Evolutionary conservation across 1,140 invertebrate species (phyloP).

Genomic region (Diorhabda elongata): DNA sequence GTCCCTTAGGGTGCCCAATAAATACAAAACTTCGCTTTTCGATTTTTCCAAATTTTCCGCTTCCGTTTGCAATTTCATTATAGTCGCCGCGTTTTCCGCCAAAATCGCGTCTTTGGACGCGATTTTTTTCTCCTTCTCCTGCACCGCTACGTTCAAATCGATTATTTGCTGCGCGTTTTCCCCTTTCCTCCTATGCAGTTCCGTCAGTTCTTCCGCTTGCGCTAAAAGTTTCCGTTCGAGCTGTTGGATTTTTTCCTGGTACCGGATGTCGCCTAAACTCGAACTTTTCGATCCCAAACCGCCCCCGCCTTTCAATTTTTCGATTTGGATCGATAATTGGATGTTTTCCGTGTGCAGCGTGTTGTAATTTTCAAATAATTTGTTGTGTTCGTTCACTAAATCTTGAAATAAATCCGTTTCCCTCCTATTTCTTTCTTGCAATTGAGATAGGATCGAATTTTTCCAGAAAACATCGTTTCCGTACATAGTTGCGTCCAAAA

Average conservation of each 20-base stretch:
- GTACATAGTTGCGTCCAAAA: not conserved
- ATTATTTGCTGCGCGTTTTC: constrained; percentile 93
- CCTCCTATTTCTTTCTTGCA: constrained; percentile 56
- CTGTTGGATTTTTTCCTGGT: constrained; percentile 54
- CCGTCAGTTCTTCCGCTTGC: constrained; percentile 90
- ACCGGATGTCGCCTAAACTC: constrained; percentile 20
- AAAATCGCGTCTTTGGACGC: constrained; percentile 68
- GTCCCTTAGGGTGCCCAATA: constrained; percentile 86
- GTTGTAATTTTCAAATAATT: constrained; percentile 77
- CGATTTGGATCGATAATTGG: constrained; percentile 77
- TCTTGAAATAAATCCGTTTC: constrained; percentile 59
- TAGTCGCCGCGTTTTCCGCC: constrained; percentile 63
- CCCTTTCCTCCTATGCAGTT: constrained; percentile 79
- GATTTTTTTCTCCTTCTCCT: constrained; percentile 79
- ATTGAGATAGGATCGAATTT: constrained; percentile 53
- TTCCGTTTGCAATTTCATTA: constrained; percentile 62
- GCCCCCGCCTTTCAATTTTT: constrained; percentile 63
- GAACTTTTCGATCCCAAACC: constrained; percentile 31
- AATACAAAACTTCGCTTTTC: constrained; percentile 68
- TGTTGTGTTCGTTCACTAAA: constrained; percentile 68
- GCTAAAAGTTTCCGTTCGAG: constrained; percentile 81
- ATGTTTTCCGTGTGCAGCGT: constrained; percentile 75
- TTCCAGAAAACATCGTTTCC: constrained; percentile 49
- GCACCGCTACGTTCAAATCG: constrained; percentile 79
- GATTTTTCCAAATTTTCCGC: constrained; percentile 60